phyloP scores from a whole-genome alignment of 1,140 invertebrate species.

The Aplysia californica region DNA sequence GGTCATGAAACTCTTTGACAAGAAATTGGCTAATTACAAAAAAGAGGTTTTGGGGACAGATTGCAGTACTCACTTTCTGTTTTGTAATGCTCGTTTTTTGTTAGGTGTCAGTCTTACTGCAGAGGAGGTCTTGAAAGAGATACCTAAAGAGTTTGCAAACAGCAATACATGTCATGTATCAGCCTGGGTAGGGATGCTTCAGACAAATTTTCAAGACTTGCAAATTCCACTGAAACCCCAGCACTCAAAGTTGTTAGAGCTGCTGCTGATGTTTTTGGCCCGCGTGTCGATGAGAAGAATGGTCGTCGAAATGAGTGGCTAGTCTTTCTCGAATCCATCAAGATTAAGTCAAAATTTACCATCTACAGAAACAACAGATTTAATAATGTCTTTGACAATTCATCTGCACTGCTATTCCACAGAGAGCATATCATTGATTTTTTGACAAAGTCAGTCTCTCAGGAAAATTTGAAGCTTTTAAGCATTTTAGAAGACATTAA shows the following conservation, averaged over 20 bases:
- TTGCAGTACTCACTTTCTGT: neutral
- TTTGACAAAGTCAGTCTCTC: too few relatives aligned
- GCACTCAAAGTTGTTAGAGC: neutral
- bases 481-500: too few relatives aligned
- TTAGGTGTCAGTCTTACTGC: neutral
- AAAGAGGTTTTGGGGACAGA: neutral
- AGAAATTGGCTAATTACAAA: neutral
- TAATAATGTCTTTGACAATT: neutral
- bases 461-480: too few relatives aligned
- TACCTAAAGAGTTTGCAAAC: neutral
- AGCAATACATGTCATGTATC: too few relatives aligned
- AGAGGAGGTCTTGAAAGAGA: neutral
- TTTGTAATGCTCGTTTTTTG: neutral
- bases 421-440: too few relatives aligned
- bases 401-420: neutral
- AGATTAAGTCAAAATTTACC: neutral
- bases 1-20: constrained; percentile 6
- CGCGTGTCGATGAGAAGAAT: neutral
- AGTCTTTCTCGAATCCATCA: neutral
- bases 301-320: neutral
- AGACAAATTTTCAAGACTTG: neutral
- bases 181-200: neutral
- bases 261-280: neutral
- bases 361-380: neutral
- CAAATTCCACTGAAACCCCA: neutral